Conservation (phyloP, 1,140 invertebrate genomes). For the Drosophila parvula region DNA sequence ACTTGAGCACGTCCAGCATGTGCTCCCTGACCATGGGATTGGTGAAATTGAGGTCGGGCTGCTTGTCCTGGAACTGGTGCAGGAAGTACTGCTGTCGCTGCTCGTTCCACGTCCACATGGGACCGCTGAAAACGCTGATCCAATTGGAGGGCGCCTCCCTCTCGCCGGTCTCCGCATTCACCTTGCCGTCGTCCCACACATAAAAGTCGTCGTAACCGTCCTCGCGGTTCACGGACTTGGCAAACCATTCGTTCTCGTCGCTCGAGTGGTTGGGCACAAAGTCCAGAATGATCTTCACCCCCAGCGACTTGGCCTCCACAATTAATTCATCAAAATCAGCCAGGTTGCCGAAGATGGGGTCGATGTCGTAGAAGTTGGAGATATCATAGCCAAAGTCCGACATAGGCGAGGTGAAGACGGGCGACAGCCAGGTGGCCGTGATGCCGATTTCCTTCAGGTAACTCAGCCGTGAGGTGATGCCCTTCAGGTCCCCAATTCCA, state of each 20-base stretch:
- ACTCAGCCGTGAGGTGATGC: conserved; percentile 84
- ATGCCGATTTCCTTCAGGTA: conserved; percentile 86
- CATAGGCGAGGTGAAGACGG: conserved; percentile 89
- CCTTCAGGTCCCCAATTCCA: conserved; percentile 90
- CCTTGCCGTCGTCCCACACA: conserved; percentile 87
- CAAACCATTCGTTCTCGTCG: conserved; percentile 89
- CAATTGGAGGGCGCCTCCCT: conserved; percentile 88
- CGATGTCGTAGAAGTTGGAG: conserved; percentile 88
- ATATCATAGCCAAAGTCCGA: conserved; percentile 89
- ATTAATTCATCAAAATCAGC: conserved; percentile 89
- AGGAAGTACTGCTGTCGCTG: conserved; percentile 87
- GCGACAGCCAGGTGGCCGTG: conserved; percentile 88
- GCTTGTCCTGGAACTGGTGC: conserved; percentile 87
- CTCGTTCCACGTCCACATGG: conserved; percentile 88
- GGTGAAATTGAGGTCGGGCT: conserved; percentile 90
- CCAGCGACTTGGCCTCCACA: conserved; percentile 85
- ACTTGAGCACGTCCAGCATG: conserved; percentile 88
- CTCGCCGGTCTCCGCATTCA: conserved; percentile 56
- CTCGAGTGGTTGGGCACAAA: conserved; percentile 90
- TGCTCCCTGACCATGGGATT: conserved; percentile 87
- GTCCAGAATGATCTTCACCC: conserved; percentile 76
- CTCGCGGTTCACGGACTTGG: conserved; percentile 86
- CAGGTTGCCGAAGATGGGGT: conserved; percentile 89
- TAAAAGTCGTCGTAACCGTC: conserved; percentile 88
- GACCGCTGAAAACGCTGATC: conserved; percentile 86